These are phyloP conservation scores for Euphydryas editha DNA, from an alignment of 2,888 invertebrate species.

Conservation along the genomic window DNA sequence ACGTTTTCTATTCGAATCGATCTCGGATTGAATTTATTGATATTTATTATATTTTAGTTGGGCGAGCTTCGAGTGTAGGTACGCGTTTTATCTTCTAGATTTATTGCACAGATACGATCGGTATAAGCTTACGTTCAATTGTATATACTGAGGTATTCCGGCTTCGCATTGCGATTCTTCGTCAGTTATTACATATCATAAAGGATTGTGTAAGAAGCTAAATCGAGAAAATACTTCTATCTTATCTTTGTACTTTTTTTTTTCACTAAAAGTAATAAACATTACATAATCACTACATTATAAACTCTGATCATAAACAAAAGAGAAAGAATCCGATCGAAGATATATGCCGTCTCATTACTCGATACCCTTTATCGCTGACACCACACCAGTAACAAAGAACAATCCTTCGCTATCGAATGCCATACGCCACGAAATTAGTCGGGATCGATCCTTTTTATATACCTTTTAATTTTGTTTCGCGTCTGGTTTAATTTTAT, in stretches of 20 bases:
- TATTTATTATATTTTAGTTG: constrained; percentile 59
- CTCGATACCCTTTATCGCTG: constrained; percentile 51
- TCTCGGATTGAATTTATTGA: constrained; percentile 52
- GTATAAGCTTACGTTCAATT: constrained; percentile 66
- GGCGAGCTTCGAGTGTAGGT: constrained; percentile 51
- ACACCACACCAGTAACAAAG: constrained; percentile 55
- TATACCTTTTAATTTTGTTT: constrained; percentile 82
- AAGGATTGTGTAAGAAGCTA: constrained; percentile 35
- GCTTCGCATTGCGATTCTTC: constrained; percentile 46
- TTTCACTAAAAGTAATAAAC: not conserved
- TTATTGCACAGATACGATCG: constrained; percentile 78
- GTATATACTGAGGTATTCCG: constrained; percentile 61
- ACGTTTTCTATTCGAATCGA: constrained; percentile 49
- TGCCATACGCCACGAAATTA: constrained; percentile 80
- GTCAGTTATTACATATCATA: constrained; percentile 39
- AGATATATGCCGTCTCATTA: constrained; percentile 56
- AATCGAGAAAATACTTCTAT: constrained; percentile 22
- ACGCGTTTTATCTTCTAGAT: constrained; percentile 72
- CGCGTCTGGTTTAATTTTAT: constrained; percentile 84
- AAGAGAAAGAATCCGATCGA: constrained; percentile 46
- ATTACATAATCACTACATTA: not conserved
- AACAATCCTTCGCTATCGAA: constrained; percentile 57
- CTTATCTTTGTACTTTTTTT: constrained; percentile 6
- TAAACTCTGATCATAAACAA: constrained; percentile 35
- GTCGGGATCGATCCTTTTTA: constrained; percentile 77